These are phyloP conservation scores for Spicauda simplicius DNA, from an alignment of 2,888 invertebrate genomes.

Conservation along the genomic window DNA sequence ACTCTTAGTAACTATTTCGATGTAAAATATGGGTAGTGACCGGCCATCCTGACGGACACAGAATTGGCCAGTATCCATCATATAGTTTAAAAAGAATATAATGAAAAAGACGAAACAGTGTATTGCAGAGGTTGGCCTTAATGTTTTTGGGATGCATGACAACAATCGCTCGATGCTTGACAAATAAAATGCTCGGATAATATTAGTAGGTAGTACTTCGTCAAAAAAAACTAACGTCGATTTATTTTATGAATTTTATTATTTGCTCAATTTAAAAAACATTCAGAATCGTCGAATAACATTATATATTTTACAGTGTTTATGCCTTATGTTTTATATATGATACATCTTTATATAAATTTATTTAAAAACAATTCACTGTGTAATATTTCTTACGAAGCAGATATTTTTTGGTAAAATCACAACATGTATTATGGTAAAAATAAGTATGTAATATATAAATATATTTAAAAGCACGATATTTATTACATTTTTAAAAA, in stretches of 20 bases:
- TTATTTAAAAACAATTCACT: conserved; percentile 13
- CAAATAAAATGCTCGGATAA: too few relatives aligned
- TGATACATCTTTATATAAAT: background rate
- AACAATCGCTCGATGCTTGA: too few relatives aligned
- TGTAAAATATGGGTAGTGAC: too few relatives aligned
- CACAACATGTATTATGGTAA: background rate
- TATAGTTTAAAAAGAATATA: too few relatives aligned
- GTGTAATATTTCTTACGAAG: background rate
- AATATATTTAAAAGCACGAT: background rate
- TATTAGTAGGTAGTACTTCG: too few relatives aligned
- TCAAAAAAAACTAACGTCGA: conserved; percentile 16
- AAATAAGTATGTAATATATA: background rate
- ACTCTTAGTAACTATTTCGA: too few relatives aligned
- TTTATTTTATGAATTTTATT: conserved; percentile 39
- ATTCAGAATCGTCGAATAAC: conserved; percentile 5
- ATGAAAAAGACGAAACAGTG: too few relatives aligned
- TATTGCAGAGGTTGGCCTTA: too few relatives aligned
- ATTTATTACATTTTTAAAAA: background rate
- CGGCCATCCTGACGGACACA: too few relatives aligned
- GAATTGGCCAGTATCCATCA: too few relatives aligned
- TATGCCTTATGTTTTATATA: background rate
- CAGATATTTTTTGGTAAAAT: background rate
- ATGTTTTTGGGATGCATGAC: too few relatives aligned
- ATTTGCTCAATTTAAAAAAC: conserved; percentile 44
- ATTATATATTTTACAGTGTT: background rate